Base-by-base conservation (phyloP, 2,888 invertebrate genomes). In the Ectemnius continuus region DNA sequence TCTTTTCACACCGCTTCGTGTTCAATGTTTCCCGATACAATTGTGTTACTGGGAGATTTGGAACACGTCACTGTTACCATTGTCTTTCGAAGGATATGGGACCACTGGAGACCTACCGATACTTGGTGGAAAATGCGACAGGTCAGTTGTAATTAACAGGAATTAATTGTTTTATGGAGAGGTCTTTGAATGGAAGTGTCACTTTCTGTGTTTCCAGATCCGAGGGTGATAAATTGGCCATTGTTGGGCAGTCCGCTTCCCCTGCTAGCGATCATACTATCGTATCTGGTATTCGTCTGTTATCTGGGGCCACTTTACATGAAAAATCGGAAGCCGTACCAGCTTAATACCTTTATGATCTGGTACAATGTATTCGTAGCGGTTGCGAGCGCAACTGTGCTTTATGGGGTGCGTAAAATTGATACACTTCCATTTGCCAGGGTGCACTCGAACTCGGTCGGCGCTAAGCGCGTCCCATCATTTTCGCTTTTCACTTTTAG, bases 361-460 rank as follows among this genome's bases (percentile, higher is more conserved):
- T 80, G 69, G 69, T 90, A 90, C 68, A 90, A 90, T 73, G 75
- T 88, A 14, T 78, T 83, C 64, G 82, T 88, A 57, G 95, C 97
- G 14, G 74, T 93, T 2, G 92, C 94, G 36, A 96, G 95, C 80
- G 91, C 92, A n/a, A 91, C 93, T 75, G 92, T 95, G 56, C 94
- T 95, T 85, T 93, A 94, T 89, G 95, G 94, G 92, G 96, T 96
- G 89, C 93, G 93, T 91, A 65, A 26, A 47, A 63, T 28, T 0
- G 5, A 28, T 36, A 36, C 16, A 28, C 36, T 36, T 36, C 36
- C 36, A 36, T 36, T 36, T 36, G 1, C 36, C 36, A 6, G 36
- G 36, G 11, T 36, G 36, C 36, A 36, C 36, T 36, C 36, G 36
- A 36, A 36, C 36, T 11, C 11, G 36, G 36, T 11, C 8, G 36